Evolutionary conservation across 1,140 invertebrate genomes (phyloP).

Genomic region (Drosophila baimaii): DNA sequence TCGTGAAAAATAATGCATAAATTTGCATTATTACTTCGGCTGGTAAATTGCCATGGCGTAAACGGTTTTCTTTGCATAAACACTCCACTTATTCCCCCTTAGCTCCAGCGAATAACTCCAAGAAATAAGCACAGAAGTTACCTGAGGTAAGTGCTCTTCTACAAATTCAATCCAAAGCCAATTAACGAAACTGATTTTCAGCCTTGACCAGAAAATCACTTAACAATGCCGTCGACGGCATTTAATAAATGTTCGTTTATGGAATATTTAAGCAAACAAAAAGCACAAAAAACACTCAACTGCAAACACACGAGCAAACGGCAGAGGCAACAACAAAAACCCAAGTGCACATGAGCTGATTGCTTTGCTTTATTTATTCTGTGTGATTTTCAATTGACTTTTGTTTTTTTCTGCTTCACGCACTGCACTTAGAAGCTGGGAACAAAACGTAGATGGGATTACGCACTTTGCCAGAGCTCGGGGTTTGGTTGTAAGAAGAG

Average conservation of each 20-base stretch:
- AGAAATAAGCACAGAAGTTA: slow-evolving; percentile 17
- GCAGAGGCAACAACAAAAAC: not conserved
- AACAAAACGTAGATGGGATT: not conserved
- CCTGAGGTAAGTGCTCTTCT: slow-evolving; percentile 19
- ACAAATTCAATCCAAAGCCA: slow-evolving; percentile 58
- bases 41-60: slow-evolving; percentile 33
- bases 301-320: not conserved
- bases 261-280: slow-evolving; percentile 55
- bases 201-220: slow-evolving; percentile 63
- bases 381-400: slow-evolving; percentile 37
- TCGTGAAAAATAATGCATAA: slow-evolving; percentile 41
- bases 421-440: slow-evolving; percentile 42
- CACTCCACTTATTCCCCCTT: slow-evolving; percentile 15
- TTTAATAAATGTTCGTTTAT: slow-evolving; percentile 73
- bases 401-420: slow-evolving; percentile 31
- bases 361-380: slow-evolving; percentile 53
- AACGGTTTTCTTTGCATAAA: slow-evolving; percentile 39
- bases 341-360: slow-evolving; percentile 39
- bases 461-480: slow-evolving; percentile 9
- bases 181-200: slow-evolving; percentile 50
- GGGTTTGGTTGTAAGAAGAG: slow-evolving; percentile 4
- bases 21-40: slow-evolving; percentile 35
- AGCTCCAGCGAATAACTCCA: not conserved
- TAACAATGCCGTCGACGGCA: slow-evolving; percentile 49
- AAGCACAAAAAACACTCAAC: slow-evolving; percentile 32